phyloP scores from a whole-genome alignment of 1,140 invertebrate genomes.

The Ceratosolen fusciceps region DNA sequence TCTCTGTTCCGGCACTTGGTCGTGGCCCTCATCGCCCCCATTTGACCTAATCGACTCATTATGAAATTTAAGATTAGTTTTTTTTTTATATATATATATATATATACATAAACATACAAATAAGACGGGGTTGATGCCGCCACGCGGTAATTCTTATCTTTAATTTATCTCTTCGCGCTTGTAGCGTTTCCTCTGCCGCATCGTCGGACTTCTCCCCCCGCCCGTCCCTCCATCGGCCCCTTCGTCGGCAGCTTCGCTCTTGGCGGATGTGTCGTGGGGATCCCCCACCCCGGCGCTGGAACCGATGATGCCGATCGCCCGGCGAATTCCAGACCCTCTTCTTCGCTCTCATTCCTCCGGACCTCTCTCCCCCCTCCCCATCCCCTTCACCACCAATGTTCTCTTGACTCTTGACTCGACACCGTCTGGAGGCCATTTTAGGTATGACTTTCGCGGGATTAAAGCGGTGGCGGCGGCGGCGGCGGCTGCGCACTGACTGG shows the following conservation, averaged over 20 bases:
- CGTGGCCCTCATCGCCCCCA: not conserved
- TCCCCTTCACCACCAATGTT: no score
- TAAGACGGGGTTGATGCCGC: not conserved
- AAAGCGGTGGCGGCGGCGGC: no score
- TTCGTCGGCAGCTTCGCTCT: not conserved
- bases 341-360: conserved; percentile 35
- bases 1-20: not conserved
- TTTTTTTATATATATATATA: not conserved
- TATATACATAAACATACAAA: not conserved
- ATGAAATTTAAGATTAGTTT: conserved; percentile 1
- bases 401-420: conserved; percentile 22
- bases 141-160: conserved; percentile 8
- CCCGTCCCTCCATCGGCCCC: no score
- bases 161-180: conserved; percentile 19
- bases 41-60: not conserved
- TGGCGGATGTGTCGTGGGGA: not conserved
- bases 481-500: no score
- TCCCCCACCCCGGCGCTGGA: not conserved
- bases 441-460: conserved; percentile 56
- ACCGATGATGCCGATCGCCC: not conserved
- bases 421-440: conserved; percentile 53
- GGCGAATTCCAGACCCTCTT: conserved; percentile 28
- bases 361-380: no score
- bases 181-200: conserved; percentile 28
- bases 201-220: conserved; percentile 20